These are phyloP conservation scores for Sarcophaga peregrina DNA, from an alignment of 1,140 invertebrate genomes.

Conservation along the genomic window DNA sequence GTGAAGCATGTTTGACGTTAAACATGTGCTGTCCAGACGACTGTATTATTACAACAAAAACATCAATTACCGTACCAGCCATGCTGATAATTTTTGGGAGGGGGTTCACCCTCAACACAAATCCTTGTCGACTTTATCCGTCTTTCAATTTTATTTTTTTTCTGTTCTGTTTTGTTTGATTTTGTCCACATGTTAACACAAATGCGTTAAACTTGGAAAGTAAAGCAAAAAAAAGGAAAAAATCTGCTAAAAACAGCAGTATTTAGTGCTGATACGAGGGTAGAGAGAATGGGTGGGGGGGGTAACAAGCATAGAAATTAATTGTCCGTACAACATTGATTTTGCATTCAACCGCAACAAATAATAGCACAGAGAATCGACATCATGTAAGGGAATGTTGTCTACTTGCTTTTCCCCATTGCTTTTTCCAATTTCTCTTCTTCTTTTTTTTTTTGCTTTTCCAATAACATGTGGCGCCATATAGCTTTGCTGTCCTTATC, in stretches of 20 bases:
- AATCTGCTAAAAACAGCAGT: too few relatives aligned
- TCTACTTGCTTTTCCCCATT: not conserved
- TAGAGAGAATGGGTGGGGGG: not conserved
- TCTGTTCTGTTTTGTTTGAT: too few relatives aligned
- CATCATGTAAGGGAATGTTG: not conserved
- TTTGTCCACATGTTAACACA: too few relatives aligned
- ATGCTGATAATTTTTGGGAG: not conserved
- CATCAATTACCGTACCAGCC: constrained; percentile 17
- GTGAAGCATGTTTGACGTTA: not conserved
- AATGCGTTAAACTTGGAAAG: too few relatives aligned
- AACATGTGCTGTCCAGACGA: constrained; percentile 26
- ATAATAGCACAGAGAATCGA: not conserved
- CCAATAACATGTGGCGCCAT: constrained; percentile 13
- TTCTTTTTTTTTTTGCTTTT: too few relatives aligned
- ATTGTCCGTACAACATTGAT: constrained; percentile 26
- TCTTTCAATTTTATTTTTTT: too few relatives aligned
- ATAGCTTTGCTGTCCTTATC: not conserved
- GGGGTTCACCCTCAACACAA: not conserved
- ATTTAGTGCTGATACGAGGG: not conserved
- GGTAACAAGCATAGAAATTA: constrained; percentile 21
- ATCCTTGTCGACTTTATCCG: not conserved
- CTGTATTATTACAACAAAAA: constrained; percentile 13
- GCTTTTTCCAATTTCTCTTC: too few relatives aligned
- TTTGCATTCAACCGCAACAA: constrained; percentile 24
- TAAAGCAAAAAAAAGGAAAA: too few relatives aligned